Evolutionary conservation across 2,888 invertebrate species (phyloP).

Genomic region (Lathronympha strigana): DNA sequence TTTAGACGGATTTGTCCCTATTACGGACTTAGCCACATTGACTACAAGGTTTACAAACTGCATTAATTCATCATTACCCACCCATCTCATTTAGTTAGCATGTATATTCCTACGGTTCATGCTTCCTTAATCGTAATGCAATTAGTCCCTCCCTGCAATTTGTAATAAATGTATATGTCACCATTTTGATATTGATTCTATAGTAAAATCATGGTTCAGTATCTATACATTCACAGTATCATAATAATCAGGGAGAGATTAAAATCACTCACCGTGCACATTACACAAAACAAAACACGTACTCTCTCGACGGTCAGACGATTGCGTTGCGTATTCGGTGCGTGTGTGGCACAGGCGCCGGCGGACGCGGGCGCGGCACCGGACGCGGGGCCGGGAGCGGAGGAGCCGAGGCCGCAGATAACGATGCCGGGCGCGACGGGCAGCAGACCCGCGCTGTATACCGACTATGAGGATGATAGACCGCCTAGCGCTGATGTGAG

Average conservation of each 20-base stretch:
- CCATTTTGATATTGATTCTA: too few relatives aligned
- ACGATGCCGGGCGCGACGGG: constrained; percentile 67
- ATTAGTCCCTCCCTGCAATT: constrained; percentile 9
- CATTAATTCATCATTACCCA: not conserved
- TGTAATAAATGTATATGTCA: too few relatives aligned
- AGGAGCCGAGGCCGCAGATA: constrained; percentile 61
- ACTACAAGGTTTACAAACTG: too few relatives aligned
- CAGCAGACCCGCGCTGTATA: constrained; percentile 48
- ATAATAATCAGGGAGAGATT: not conserved
- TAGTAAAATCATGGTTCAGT: too few relatives aligned
- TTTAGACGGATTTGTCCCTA: too few relatives aligned
- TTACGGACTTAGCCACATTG: too few relatives aligned
- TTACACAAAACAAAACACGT: constrained; percentile 26
- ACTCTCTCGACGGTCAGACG: constrained; percentile 33
- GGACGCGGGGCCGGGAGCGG: constrained; percentile 40
- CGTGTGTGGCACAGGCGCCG: constrained; percentile 41
- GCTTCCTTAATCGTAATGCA: not conserved
- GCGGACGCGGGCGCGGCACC: constrained; percentile 32
- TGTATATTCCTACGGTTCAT: not conserved
- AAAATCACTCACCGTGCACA: constrained; percentile 17
- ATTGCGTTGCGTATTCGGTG: constrained; percentile 41
- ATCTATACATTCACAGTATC: not conserved
- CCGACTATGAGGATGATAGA: constrained; percentile 57
- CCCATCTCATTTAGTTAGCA: constrained; percentile 16
- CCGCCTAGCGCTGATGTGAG: constrained; percentile 57